These are phyloP conservation scores for Tonatia bakeri DNA, from an alignment of 2,113 vertebrate species.

Conservation along the genomic window DNA sequence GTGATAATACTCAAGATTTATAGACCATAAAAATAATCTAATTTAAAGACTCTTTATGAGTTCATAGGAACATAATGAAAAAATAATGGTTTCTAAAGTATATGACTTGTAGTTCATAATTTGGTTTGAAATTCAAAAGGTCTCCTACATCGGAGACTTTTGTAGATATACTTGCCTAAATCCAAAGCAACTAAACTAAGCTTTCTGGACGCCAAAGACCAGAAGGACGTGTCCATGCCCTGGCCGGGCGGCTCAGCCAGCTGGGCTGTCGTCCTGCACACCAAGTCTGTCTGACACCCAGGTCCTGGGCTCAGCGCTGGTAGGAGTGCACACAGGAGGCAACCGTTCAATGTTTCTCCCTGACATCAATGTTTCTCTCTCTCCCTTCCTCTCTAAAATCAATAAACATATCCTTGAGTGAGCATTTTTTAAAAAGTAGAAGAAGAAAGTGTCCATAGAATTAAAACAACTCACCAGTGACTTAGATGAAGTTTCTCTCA, in stretches of 20 bases:
- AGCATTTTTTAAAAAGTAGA: too few species aligned
- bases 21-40: background rate
- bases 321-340: too few species aligned
- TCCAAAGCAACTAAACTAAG: background rate
- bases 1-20: background rate
- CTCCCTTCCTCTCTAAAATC: too few species aligned
- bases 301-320: too few species aligned
- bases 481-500: background rate
- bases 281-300: too few species aligned
- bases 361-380: too few species aligned
- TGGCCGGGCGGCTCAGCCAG: too few species aligned
- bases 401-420: too few species aligned
- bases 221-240: background rate
- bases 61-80: background rate
- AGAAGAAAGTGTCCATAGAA: background rate
- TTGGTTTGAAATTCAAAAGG: slow-evolving; percentile 21
- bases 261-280: too few species aligned
- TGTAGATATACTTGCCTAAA: background rate
- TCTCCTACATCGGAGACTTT: background rate
- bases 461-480: background rate
- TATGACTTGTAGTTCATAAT: slow-evolving; percentile 13
- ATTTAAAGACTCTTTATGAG: background rate
- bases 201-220: background rate
- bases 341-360: too few species aligned
- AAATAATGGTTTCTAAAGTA: slow-evolving; percentile 4